Conservation (phyloP, 2,113 vertebrate genomes). For the Syngnathus typhle region DNA sequence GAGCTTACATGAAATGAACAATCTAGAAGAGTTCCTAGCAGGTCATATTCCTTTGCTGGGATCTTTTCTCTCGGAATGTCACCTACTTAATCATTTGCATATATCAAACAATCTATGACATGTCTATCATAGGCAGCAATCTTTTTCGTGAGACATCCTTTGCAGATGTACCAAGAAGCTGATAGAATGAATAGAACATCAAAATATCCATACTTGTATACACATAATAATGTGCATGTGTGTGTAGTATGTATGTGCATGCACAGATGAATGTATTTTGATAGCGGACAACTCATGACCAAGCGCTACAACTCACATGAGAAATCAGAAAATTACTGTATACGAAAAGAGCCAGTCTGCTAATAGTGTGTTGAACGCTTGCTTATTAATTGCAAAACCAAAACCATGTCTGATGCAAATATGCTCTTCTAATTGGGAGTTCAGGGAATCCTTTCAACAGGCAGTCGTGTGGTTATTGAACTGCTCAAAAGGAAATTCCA, state of each 20-base stretch:
- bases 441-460: background rate
- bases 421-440: background rate
- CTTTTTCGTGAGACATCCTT: constrained; percentile 30
- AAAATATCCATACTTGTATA: constrained; percentile 24
- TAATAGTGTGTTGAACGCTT: background rate
- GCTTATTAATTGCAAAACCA: background rate
- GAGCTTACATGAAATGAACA: constrained; percentile 57
- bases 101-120: constrained; percentile 42
- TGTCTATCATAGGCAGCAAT: constrained; percentile 31
- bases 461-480: background rate
- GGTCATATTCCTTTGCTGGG: constrained; percentile 36
- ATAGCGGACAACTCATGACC: background rate
- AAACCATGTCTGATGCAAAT: background rate
- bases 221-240: constrained; percentile 1
- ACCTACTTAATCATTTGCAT: constrained; percentile 55
- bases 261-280: constrained; percentile 10
- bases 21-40: constrained; percentile 56
- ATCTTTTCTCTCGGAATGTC: constrained; percentile 51
- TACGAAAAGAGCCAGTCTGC: background rate
- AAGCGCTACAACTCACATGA: background rate
- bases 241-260: background rate
- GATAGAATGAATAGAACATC: constrained; percentile 34
- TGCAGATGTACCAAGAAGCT: constrained; percentile 20
- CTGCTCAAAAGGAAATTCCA: background rate
- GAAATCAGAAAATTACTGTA: background rate